Percentiles rank a stretch among this genome's conserved stretches.
phyloP scores from a whole-genome alignment of 2,113 vertebrate genomes.

The Laticauda laticaudata region DNA sequence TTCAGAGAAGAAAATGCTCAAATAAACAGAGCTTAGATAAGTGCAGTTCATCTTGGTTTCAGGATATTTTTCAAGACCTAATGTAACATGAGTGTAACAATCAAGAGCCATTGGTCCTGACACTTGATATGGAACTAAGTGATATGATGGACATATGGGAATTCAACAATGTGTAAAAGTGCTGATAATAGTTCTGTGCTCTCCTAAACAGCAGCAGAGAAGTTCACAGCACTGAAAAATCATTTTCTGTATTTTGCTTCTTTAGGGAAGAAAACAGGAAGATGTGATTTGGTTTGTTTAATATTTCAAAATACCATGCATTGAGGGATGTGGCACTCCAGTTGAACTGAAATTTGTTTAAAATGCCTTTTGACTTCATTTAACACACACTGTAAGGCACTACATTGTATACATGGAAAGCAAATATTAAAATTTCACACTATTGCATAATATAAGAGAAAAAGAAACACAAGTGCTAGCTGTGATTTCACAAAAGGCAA shows the following conservation, averaged over 20 bases:
- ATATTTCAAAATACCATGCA: background rate
- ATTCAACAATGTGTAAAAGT: background rate
- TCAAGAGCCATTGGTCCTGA: background rate
- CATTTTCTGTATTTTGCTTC: background rate
- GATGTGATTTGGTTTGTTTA: background rate
- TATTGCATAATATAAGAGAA: background rate
- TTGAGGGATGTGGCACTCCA: background rate
- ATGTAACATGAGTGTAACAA: background rate
- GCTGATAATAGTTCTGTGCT: background rate
- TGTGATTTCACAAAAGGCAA: background rate
- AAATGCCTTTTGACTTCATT: constrained; percentile 6
- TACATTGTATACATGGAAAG: background rate
- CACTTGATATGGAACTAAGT: background rate
- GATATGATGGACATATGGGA: background rate
- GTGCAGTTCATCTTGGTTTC: background rate
- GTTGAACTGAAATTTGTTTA: background rate
- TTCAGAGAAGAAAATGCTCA: background rate
- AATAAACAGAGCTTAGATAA: background rate
- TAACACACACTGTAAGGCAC: background rate
- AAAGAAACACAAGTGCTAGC: background rate
- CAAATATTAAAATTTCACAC: background rate
- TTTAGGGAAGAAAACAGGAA: background rate
- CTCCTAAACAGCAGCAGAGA: background rate
- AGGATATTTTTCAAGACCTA: background rate
- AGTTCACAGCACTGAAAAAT: background rate